Percentiles rank a stretch among this genome's conserved stretches.
phyloP scores from a whole-genome alignment of 2,797 vertebrate species.

The Xiphophorus birchmanni region DNA sequence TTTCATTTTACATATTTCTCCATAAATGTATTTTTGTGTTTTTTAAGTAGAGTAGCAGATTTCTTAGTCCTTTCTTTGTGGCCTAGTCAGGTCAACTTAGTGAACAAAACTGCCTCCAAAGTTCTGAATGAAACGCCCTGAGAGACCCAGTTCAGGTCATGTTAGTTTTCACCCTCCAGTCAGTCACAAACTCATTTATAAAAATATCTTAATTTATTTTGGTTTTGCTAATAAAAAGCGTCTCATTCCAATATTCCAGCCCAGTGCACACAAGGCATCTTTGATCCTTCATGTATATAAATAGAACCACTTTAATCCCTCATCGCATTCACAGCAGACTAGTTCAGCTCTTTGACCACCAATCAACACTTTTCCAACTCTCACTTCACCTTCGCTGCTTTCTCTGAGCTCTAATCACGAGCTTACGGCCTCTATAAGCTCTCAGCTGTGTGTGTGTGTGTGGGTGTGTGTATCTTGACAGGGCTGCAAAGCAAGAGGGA shows the following conservation, averaged over 20 bases:
- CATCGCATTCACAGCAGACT: conserved; percentile 42
- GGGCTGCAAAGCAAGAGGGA: conserved; percentile 28
- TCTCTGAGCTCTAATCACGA: conserved; percentile 42
- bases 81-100: too few species aligned
- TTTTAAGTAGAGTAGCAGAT: background rate
- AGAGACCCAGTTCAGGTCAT: background rate
- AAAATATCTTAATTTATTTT: conserved; percentile 1
- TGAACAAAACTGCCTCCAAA: background rate
- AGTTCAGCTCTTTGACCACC: conserved; percentile 57
- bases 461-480: conserved; percentile 30
- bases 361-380: conserved; percentile 42
- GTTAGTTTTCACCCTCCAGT: conserved; percentile 2
- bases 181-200: conserved; percentile 16
- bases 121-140: conserved; percentile 1
- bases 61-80: background rate
- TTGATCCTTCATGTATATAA: conserved; percentile 59
- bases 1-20: background rate
- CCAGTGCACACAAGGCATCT: conserved; percentile 42
- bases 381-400: conserved; percentile 44
- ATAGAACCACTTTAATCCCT: conserved; percentile 53
- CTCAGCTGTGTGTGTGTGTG: conserved; percentile 1
- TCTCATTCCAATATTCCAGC: conserved; percentile 37
- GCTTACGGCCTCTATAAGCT: conserved; percentile 17
- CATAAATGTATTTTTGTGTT: background rate
- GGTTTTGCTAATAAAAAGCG: conserved; percentile 19